Conservation (phyloP, 2,888 invertebrate species). For the Ernsta delagoae region DNA sequence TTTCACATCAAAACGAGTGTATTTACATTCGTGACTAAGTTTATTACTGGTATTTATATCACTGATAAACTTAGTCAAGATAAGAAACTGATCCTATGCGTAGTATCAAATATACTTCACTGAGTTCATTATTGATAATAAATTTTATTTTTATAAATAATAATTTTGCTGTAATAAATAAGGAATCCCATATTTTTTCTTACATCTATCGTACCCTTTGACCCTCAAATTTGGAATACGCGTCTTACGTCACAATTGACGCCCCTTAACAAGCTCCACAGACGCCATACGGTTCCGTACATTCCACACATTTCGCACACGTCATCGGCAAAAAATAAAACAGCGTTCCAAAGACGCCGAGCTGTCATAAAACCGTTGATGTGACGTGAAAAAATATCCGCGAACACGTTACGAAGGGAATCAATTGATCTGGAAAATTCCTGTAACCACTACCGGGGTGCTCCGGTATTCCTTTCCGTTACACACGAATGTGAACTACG, state of each 20-base stretch:
- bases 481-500: conserved; percentile 23
- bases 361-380: conserved; percentile 18
- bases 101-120: too few species aligned
- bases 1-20: too few species aligned
- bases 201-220: too few species aligned
- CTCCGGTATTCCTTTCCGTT: conserved; percentile 25
- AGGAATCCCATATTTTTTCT: too few species aligned
- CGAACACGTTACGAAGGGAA: neutral
- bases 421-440: conserved; percentile 30
- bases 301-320: neutral
- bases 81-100: too few species aligned
- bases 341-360: neutral
- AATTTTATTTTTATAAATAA: too few species aligned
- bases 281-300: neutral
- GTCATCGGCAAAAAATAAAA: neutral
- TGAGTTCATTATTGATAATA: too few species aligned
- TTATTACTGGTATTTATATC: too few species aligned
- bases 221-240: too few species aligned
- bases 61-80: too few species aligned
- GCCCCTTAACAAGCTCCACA: neutral
- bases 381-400: conserved; percentile 24
- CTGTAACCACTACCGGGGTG: conserved; percentile 16
- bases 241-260: neutral
- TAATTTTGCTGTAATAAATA: too few species aligned
- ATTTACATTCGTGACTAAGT: too few species aligned